Evolutionary conservation across 1,140 invertebrate species (phyloP), one percentile per base, ranked within the genome.

Genomic region (Trachymyrmex septentrionalis): DNA sequence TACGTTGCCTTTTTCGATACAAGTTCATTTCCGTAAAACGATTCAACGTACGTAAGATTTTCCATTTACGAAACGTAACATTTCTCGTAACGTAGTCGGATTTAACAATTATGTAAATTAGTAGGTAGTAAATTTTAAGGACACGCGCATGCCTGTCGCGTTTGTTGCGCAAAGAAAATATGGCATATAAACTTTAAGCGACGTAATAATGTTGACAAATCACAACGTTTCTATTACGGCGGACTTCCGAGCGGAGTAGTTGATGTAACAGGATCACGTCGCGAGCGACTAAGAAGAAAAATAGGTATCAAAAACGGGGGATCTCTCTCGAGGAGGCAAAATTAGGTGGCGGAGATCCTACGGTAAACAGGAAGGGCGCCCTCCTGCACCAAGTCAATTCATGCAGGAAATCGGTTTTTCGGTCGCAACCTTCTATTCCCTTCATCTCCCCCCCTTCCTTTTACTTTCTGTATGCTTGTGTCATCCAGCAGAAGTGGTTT

Each of bases 331-430:
- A 55, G 24, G 19, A 59, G 77, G 53, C 55, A 77, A 86, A 87
- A 87, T 88, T 88, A 89, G 88, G 88, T 88, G 88, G 67, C 88
- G 73, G 72, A 72, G 88, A 88, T 88, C 73, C 67, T 87, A 71
- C 61, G 75, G 78, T 86, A 93, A 92, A 93, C 90, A 91, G 90
- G 89, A 88, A 86, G 88, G 63, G 57, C n/a, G 19, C 69, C 61
- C 71, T 82, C 59, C 77, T 82, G 57, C 61, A 78, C 48, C 87
- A 78, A 89, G 86, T 87, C 90, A 92, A 91, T 87, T 91, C 90
- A 92, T 90, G 92, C 92, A 90, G 86, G 87, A 93, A 93, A 93
- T 93, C 92, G 91, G 66, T 86, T 85, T 78, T 34, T 80, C 77
- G 67, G 85, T 64, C 82, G 71, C 73, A 57, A 78, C 55, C 55